Base-by-base conservation (phyloP, 2,888 invertebrate genomes). In the Dicyrtomina minuta region DNA sequence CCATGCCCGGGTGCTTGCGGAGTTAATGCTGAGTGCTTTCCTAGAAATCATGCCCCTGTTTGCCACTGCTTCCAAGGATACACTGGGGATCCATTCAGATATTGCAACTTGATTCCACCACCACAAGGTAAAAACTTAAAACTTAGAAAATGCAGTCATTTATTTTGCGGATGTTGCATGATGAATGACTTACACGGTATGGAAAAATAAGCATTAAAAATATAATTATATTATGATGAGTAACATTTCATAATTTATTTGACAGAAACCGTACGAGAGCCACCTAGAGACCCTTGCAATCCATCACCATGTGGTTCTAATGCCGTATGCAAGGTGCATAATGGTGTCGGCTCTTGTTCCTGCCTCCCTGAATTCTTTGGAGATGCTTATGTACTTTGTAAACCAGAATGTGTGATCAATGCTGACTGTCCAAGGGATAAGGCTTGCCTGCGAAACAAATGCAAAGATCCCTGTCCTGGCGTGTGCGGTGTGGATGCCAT, bases 281-380 rank as follows among this genome's bases (percentile, higher is more conserved):
- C 49, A 33, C 60, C 60, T 12, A 27, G 66, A 20, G 59, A 68
- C 24, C 81, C 81, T 12, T 92, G 92, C 80, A 85, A 86, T 33
- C 92, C 92, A 60, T 90, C 90, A 24, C 92, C 92, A 0, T 93
- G 93, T 79, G 93, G 93, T 22, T 89, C 91, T 1, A 90, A 92
- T 81, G 89, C 92, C 0, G 87, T 89, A 77, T 93, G 93, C 80
- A 89, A 88, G 81, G 90, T 64, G n/a, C 22, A 49, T 22, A 59
- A 71, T 44, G 87, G 87, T 43, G 89, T 88, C 4, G 80, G 79
- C 41, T 75, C 79, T 0, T 93, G 93, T 80, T 88, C 87, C 3
- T 95, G 94, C 80, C 85, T 86, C 41, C 82, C 85, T 27, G 90
- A 90, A 77, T 92, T 85, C 88, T 87, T 68, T 88, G 89, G 61